phyloP scores from a whole-genome alignment of 2,888 invertebrate genomes.

The Fragum fragum region DNA sequence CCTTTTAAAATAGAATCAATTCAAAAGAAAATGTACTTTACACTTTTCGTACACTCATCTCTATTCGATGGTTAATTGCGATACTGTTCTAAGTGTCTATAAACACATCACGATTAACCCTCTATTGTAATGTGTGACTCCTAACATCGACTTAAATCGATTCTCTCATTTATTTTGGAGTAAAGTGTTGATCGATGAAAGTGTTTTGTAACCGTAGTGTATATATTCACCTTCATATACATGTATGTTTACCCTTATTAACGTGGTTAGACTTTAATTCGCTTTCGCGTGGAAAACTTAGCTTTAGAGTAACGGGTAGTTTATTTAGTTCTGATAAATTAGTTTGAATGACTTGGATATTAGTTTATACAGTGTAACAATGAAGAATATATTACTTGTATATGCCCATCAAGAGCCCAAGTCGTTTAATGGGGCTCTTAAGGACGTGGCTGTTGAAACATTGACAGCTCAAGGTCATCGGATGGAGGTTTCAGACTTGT shows the following conservation, averaged over 20 bases:
- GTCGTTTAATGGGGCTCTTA: constrained; percentile 77
- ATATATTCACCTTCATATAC: background rate
- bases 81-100: no score
- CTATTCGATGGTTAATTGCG: no score
- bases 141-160: no score
- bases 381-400: constrained; percentile 71
- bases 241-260: background rate
- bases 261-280: background rate
- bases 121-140: no score
- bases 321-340: background rate
- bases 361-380: background rate
- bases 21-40: no score
- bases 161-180: background rate
- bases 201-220: background rate
- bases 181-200: background rate
- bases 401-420: constrained; percentile 76
- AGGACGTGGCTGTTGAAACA: constrained; percentile 65
- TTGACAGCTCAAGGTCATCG: constrained; percentile 69
- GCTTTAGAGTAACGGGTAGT: background rate
- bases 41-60: no score
- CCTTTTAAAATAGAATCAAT: no score
- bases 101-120: no score
- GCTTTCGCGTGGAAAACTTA: background rate
- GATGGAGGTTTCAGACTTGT: constrained; percentile 76
- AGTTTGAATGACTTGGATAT: background rate